Base-by-base conservation (phyloP, 2,797 vertebrate genomes). In the Erithacus rubecula region DNA sequence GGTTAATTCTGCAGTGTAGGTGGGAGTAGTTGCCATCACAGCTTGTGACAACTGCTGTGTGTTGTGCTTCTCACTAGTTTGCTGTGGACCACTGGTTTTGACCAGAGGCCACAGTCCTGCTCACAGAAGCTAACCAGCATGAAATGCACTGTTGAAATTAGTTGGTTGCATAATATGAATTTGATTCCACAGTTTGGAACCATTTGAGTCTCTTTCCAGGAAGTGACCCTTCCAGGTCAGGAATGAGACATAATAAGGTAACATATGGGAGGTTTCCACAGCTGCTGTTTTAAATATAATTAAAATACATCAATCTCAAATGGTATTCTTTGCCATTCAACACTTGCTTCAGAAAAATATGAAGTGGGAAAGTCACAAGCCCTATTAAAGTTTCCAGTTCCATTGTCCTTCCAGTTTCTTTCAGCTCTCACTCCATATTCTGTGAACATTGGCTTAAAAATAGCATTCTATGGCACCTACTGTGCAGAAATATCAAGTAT, bases 251-350 rank as follows among this genome's bases (percentile, higher is more conserved):
- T 46, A 93, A 59, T 26, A 71, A 39, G 17, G 65, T 68, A 78
- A 56, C 47, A 26, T 47, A 32, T 49, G 55, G 59, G 32, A 93
- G 46, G 18, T 90, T 93, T 89, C 88, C 70, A 89, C 52, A 79
- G 78, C 67, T 86, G 53, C 80, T 87, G 27, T 86, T 85, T 67
- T 70, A 72, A 89, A 82, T 58, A 74, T 82, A 56, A 90, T 95
- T 92, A 79, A 86, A 93, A 72, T 56, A 46, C 47, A 72, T 88
- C 51, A 49, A 12, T 92, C 63, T 87, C 74, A 86, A 76, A 34
- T 63, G 20, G 15, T 41, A 32, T 71, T 93, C 46, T 81, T 86
- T 71, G 36, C 34, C 19, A 52, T 83, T 95, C 36, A 46, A 21
- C 2, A 20, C 37, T 43, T 1, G 2, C 63, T 71, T 90, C 23